Conservation (phyloP, 2,888 invertebrate genomes). For the Drosophila picticornis region DNA sequence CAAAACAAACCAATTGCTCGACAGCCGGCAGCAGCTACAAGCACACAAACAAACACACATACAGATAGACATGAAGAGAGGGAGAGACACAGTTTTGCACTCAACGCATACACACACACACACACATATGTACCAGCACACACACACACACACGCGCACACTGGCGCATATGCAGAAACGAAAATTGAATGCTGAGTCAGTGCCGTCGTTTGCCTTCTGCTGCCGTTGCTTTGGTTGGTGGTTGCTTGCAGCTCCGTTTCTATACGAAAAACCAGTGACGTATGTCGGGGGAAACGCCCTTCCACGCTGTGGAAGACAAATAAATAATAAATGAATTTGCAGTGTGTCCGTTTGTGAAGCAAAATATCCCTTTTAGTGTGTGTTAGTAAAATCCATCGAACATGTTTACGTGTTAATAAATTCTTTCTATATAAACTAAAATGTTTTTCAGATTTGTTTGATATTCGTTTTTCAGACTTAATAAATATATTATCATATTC, state of each 20-base stretch:
- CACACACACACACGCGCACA: slow-evolving; percentile 18
- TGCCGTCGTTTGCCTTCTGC: slow-evolving; percentile 58
- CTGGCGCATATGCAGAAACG: slow-evolving; percentile 45
- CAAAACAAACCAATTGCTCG: slow-evolving; percentile 44
- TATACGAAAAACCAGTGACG: slow-evolving; percentile 51
- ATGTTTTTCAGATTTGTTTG: background rate
- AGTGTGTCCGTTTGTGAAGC: background rate
- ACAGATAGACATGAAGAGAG: slow-evolving; percentile 6
- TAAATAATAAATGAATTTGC: slow-evolving; percentile 1
- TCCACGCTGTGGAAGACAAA: background rate
- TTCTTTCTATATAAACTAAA: background rate
- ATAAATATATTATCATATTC: background rate
- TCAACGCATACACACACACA: background rate
- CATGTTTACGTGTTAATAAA: background rate
- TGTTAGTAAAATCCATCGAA: background rate
- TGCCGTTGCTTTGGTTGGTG: slow-evolving; percentile 81
- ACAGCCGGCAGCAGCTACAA: slow-evolving; percentile 5
- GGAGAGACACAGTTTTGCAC: slow-evolving; percentile 8
- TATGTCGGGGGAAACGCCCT: slow-evolving; percentile 11
- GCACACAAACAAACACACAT: slow-evolving; percentile 1
- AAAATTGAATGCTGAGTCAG: slow-evolving; percentile 59
- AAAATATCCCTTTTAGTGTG: background rate
- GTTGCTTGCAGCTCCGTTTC: slow-evolving; percentile 65
- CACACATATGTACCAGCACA: slow-evolving; percentile 5
- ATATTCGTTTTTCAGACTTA: background rate